A percentile compares a stretch with the other conserved stretches of the same genome.
These are phyloP conservation scores for Muraenolepis orangiensis DNA, from an alignment of 2,797 vertebrate species.

Conservation along the genomic window DNA sequence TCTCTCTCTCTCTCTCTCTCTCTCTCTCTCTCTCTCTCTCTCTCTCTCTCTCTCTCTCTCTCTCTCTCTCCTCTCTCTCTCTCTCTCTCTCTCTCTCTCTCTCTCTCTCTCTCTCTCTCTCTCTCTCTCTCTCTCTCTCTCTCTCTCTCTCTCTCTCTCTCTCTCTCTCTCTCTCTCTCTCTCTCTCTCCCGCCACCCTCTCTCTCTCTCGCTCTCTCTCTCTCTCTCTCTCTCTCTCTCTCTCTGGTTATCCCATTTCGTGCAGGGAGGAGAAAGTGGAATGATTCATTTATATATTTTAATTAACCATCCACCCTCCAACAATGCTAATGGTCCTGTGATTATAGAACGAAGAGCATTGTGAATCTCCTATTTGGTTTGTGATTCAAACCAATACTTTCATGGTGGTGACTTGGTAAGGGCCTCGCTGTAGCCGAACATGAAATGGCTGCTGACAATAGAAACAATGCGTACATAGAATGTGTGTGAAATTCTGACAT, in stretches of 20 bases:
- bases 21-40: not conserved
- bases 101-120: too few species aligned
- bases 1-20: not conserved
- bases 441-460: not conserved
- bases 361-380: not conserved
- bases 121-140: not conserved
- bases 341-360: too few species aligned
- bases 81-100: too few species aligned
- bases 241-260: too few species aligned
- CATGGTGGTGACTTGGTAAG: not conserved
- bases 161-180: not conserved
- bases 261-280: too few species aligned
- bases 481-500: not conserved
- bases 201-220: too few species aligned
- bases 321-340: too few species aligned
- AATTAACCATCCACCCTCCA: too few species aligned
- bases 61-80: too few species aligned
- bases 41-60: not conserved
- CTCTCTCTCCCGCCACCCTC: too few species aligned
- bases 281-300: too few species aligned
- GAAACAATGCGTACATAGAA: not conserved
- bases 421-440: not conserved
- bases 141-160: slow-evolving; percentile 1
- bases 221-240: too few species aligned
- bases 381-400: not conserved